These are phyloP conservation scores for Drosophila funebris DNA, from an alignment of 1,140 invertebrate genomes.

Conservation along the genomic window DNA sequence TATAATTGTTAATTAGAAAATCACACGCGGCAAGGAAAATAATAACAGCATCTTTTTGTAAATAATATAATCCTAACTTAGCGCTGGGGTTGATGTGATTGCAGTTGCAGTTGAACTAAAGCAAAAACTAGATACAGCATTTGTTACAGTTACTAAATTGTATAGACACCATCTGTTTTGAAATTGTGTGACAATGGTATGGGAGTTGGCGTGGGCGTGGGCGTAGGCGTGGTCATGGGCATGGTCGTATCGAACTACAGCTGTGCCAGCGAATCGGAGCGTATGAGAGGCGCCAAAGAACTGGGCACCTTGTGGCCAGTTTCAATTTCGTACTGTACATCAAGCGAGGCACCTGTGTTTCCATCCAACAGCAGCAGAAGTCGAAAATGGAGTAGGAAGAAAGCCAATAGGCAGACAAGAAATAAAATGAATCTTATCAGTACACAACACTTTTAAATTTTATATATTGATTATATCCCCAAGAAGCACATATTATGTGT, in stretches of 20 bases:
- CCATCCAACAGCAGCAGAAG: constrained; percentile 38
- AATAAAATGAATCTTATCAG: constrained; percentile 19
- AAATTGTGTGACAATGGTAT: constrained; percentile 21
- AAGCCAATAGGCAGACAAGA: constrained; percentile 5
- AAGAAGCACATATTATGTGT: constrained; percentile 12
- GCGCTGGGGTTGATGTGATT: constrained; percentile 32
- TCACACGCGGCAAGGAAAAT: constrained; percentile 51
- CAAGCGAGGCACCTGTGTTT: constrained; percentile 87
- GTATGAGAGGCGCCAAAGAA: constrained; percentile 91
- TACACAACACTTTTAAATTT: constrained; percentile 28
- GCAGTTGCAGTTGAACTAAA: constrained; percentile 54
- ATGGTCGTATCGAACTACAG: constrained; percentile 84
- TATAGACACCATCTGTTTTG: constrained; percentile 52
- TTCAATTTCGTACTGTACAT: constrained; percentile 91
- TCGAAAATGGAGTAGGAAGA: neutral
- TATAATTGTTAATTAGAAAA: constrained; percentile 39
- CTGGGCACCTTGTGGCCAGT: constrained; percentile 89
- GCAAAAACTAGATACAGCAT: constrained; percentile 76
- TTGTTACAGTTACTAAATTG: constrained; percentile 59
- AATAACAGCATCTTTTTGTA: constrained; percentile 43
- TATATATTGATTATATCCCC: constrained; percentile 7
- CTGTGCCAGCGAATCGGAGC: constrained; percentile 88
- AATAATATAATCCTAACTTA: constrained; percentile 36
- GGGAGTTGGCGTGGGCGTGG: constrained; percentile 18
- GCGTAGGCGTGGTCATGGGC: constrained; percentile 24